Base-by-base conservation (phyloP, 1,140 invertebrate genomes). In the Theocolax elegans region DNA sequence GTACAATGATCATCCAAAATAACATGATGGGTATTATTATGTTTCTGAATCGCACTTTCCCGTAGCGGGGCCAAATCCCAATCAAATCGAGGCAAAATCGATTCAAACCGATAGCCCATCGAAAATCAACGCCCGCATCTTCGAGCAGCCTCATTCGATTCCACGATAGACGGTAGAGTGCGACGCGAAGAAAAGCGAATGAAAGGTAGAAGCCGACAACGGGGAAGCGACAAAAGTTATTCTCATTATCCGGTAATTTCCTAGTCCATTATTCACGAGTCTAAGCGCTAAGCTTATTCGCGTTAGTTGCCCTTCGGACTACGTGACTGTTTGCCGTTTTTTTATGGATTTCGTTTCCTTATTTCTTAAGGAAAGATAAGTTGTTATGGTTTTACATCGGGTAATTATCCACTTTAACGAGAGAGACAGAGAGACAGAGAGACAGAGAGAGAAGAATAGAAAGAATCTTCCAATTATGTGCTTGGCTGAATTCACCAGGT, bases 91-190 rank as follows among this genome's bases (percentile, higher is more conserved):
- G 40, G 13, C 23, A 15, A 0, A 56, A n/a, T 10, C 59, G 58
- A 29, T 70, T 70, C 13, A 70, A 35, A 3, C 65, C 49, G 12
- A 70, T 35, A 4, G 67, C 67, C 58, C 59, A 70, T 0, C 44
- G 2, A 13, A 63, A 63, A 25, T 63, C 59, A n/a, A n/a, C n/a
- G n/a, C n/a, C n/a, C n/a, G n/a, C n/a, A n/a, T n/a, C n/a, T n/a
- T n/a, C n/a, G n/a, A n/a, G n/a, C n/a, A n/a, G 31, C 31, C 10
- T 35, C 10, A 35, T 10, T 6, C 31, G 31, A 4, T 35, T 35
- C 10, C 4, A 6, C 31, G 10, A 35, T 35, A 35, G 31, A 35
- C 4, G 4, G 31, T 35, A 6, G 10, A 35, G 10, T 10, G 31
- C 4, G 10, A 35, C 31, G 31, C 10, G 31, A 35, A 35, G 31